Evolutionary conservation across 2,113 vertebrate species (phyloP).

Genomic region (Balaenoptera acutorostrata): DNA sequence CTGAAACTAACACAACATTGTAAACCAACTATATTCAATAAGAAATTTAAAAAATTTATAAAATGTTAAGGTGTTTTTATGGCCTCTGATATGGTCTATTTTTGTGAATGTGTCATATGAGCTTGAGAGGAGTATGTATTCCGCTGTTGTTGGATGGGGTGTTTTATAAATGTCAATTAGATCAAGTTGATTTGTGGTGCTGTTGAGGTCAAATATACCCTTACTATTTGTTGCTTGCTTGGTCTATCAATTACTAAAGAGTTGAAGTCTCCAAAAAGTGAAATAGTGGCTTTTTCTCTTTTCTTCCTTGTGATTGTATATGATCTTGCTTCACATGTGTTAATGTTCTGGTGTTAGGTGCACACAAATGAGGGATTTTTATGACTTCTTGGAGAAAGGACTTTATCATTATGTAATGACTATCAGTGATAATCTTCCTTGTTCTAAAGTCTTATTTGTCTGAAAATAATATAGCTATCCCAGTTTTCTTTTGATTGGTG

Average conservation of each 20-base stretch:
- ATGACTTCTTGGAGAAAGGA: neutral
- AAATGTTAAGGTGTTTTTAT: no score
- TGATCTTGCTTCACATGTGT: neutral
- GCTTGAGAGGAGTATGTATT: no score
- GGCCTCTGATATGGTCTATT: no score
- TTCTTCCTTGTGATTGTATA: neutral
- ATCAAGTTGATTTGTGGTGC: neutral
- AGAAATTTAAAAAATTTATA: no score
- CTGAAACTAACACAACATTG: neutral
- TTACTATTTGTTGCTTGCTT: neutral
- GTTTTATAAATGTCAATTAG: neutral
- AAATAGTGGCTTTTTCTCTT: neutral
- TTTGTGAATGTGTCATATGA: no score
- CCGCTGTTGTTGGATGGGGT: no score
- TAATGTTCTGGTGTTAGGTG: neutral
- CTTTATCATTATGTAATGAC: no score
- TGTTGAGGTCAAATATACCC: neutral
- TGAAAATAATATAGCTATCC: no score
- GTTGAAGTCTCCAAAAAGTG: neutral
- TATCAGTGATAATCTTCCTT: no score
- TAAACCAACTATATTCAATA: neutral
- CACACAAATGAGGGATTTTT: neutral
- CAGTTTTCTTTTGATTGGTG: no score
- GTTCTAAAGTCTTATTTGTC: no score
- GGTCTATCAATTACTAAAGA: neutral